Conservation (phyloP, 1,140 invertebrate species). For the Tetragnatha versicolor region DNA sequence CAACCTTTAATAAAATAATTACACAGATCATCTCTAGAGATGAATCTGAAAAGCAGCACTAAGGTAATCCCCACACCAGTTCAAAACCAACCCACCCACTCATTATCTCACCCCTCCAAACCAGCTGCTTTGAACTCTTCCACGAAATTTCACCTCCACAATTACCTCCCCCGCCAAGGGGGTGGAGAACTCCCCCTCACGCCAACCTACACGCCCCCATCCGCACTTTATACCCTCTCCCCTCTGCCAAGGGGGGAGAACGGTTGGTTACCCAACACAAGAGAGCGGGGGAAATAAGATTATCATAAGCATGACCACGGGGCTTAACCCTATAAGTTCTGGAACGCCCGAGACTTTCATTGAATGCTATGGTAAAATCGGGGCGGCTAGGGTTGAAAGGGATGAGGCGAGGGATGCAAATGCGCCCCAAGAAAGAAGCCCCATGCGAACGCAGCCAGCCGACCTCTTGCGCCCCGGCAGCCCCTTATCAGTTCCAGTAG, state of each 20-base stretch:
- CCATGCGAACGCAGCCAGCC: slow-evolving; percentile 30
- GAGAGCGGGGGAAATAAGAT: slow-evolving; percentile 47
- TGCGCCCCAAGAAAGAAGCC: slow-evolving; percentile 22
- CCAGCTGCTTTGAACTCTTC: too few relatives aligned
- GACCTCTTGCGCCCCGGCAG: slow-evolving; percentile 15
- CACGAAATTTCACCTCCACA: neutral
- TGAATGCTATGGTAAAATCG: too few relatives aligned
- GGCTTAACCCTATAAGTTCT: too few relatives aligned
- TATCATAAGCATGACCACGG: slow-evolving; percentile 56
- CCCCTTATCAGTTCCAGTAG: slow-evolving; percentile 54
- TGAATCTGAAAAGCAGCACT: too few relatives aligned
- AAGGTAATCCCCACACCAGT: too few relatives aligned
- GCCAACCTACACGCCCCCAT: neutral
- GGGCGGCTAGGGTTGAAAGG: slow-evolving; percentile 7
- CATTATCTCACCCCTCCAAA: too few relatives aligned
- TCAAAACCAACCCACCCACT: too few relatives aligned
- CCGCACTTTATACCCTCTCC: neutral
- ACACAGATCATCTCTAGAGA: too few relatives aligned
- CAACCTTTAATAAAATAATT: too few relatives aligned
- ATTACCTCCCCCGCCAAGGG: too few relatives aligned
- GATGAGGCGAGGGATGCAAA: slow-evolving; percentile 37
- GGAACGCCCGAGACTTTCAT: too few relatives aligned
- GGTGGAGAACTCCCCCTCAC: neutral
- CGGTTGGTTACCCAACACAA: slow-evolving; percentile 28
- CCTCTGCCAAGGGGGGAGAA: slow-evolving; percentile 5